These are phyloP conservation scores for Cheirogaleus major DNA, from an alignment of 2,797 vertebrate genomes.

Conservation along the genomic window DNA sequence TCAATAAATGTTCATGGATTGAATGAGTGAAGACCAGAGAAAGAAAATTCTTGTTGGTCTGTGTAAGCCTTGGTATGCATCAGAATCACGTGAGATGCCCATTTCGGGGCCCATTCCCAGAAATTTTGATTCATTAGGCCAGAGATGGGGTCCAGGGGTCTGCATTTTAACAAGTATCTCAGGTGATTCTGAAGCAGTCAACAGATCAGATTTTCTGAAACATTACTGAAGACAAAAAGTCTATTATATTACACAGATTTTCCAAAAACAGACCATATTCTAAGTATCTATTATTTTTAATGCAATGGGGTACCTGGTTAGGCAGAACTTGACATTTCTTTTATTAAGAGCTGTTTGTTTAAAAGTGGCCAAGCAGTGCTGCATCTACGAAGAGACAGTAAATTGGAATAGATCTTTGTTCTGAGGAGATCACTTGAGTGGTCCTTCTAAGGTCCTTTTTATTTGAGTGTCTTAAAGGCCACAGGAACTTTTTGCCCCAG, in stretches of 20 bases:
- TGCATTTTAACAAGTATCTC: not conserved
- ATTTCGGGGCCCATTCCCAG: not conserved
- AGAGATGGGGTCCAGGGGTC: not conserved
- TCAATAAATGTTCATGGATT: not conserved
- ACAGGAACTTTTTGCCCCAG: not conserved
- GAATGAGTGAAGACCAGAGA: not conserved
- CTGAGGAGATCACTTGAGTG: not conserved
- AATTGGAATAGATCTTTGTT: not conserved
- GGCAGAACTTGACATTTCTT: not conserved
- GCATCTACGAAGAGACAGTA: not conserved
- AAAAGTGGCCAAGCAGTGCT: not conserved
- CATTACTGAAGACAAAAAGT: not conserved
- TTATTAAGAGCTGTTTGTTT: not conserved
- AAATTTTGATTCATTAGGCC: not conserved
- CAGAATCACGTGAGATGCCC: not conserved
- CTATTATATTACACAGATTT: not conserved
- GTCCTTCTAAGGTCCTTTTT: not conserved
- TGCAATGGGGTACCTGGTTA: not conserved
- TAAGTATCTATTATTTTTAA: not conserved
- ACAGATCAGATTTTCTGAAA: conserved; percentile 36
- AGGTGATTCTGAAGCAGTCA: not conserved
- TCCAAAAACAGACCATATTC: not conserved
- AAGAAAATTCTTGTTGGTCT: not conserved
- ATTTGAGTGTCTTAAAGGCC: not conserved
- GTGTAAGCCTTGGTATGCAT: not conserved